phyloP scores from a whole-genome alignment of 2,797 vertebrate genomes.

The Oceanodroma leucorhoa region DNA sequence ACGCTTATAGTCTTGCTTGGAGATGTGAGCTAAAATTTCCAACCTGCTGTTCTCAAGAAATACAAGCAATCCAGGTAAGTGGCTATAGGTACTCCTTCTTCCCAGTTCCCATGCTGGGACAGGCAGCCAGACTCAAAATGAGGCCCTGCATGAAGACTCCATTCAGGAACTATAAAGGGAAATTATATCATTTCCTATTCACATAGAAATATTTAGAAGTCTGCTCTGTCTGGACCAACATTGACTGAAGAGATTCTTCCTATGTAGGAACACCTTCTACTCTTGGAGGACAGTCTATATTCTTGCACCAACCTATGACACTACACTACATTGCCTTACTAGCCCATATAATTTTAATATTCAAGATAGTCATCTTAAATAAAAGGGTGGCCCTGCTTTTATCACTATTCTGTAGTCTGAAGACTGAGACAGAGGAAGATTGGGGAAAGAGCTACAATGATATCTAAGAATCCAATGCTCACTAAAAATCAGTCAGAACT shows the following conservation, averaged over 20 bases:
- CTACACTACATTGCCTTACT: neutral
- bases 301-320: neutral
- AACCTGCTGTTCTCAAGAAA: neutral
- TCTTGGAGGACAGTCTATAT: neutral
- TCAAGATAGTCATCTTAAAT: neutral
- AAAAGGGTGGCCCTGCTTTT: neutral
- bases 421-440: neutral
- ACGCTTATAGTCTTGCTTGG: neutral
- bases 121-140: neutral
- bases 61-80: neutral
- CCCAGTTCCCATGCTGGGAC: neutral
- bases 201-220: neutral
- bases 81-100: neutral
- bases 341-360: neutral
- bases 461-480: neutral
- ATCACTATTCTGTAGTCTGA: neutral
- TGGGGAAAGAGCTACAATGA: neutral
- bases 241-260: neutral
- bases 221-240: neutral
- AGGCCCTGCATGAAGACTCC: neutral
- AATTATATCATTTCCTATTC: neutral
- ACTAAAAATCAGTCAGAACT: neutral
- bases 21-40: neutral
- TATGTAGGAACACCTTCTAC: neutral
- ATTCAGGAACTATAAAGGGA: neutral